Conservation (phyloP, 2,113 vertebrate species). For the Eubucco bourcierii region DNA sequence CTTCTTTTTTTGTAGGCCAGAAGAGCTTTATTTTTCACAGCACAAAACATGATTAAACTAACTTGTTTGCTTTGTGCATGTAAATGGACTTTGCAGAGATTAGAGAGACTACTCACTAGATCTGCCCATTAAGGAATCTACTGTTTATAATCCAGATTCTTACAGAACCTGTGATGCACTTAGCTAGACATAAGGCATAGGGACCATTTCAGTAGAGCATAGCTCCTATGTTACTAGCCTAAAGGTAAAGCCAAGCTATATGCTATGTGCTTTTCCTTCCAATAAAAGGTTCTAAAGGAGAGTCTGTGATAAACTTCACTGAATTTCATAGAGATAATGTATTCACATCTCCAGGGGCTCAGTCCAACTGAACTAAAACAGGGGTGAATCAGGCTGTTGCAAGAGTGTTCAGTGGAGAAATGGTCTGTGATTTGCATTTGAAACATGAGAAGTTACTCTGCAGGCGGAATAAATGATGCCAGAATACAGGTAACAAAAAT, state of each 20-base stretch:
- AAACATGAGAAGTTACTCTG: neutral
- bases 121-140: neutral
- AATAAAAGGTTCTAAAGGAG: neutral
- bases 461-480: neutral
- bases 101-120: neutral
- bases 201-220: neutral
- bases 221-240: neutral
- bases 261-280: neutral
- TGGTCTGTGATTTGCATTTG: neutral
- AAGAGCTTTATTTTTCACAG: neutral
- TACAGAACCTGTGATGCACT: neutral
- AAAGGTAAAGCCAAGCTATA: neutral
- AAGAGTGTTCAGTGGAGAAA: neutral
- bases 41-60: neutral
- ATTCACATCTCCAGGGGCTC: neutral
- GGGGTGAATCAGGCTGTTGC: fast-evolving
- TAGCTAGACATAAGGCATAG: neutral
- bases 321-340: neutral
- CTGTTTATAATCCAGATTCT: neutral
- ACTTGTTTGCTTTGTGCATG: neutral
- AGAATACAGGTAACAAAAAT: neutral
- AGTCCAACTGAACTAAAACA: neutral
- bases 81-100: neutral
- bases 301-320: neutral
- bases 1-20: neutral